Evolutionary conservation across 2,888 invertebrate species (phyloP).

Genomic region (Macaria notata): DNA sequence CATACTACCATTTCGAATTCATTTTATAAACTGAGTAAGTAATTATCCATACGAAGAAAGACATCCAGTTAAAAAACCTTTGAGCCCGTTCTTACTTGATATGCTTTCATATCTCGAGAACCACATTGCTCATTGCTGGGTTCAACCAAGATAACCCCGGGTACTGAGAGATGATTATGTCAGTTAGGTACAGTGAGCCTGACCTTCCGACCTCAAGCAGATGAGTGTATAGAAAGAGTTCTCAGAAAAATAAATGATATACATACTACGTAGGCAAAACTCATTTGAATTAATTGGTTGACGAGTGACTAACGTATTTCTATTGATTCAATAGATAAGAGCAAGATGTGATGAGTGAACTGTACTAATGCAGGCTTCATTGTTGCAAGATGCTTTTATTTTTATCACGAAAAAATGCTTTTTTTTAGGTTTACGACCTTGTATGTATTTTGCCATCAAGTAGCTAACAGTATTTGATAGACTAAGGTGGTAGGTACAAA

Average conservation of each 20-base stretch:
- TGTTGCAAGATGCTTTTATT: no score
- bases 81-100: neutral
- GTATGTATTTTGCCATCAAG: no score
- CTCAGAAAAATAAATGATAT: slow-evolving; percentile 11
- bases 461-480: no score
- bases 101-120: neutral
- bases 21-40: no score
- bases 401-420: no score
- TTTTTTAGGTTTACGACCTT: no score
- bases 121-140: slow-evolving; percentile 15
- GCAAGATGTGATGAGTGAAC: no score
- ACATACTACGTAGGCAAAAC: neutral
- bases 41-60: no score
- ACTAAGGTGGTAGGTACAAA: no score
- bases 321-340: neutral
- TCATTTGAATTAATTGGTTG: neutral
- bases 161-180: slow-evolving; percentile 36
- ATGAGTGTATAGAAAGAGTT: slow-evolving; percentile 20
- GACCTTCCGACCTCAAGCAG: slow-evolving; percentile 34
- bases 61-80: no score
- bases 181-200: slow-evolving; percentile 22
- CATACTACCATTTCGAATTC: no score
- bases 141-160: slow-evolving; percentile 42
- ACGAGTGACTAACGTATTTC: slow-evolving; percentile 1
- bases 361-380: no score